These are phyloP conservation scores for Napeogenes sylphis DNA, from an alignment of 2,888 invertebrate genomes.

Conservation along the genomic window DNA sequence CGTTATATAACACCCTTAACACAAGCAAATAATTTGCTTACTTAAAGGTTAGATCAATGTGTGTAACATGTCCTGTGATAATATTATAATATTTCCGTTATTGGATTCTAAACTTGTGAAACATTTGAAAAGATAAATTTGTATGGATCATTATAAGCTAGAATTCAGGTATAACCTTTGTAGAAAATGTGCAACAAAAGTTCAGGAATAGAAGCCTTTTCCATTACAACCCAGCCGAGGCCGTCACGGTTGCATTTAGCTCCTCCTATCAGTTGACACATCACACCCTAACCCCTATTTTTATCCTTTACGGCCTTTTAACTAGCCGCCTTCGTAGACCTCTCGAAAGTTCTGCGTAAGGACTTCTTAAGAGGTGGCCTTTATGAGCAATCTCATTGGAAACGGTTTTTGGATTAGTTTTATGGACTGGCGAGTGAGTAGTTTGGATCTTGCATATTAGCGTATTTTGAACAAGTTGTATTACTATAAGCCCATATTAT, in stretches of 20 bases:
- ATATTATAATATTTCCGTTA: no score
- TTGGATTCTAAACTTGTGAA: no score
- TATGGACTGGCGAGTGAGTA: neutral
- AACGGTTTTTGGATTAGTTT: slow-evolving; percentile 13
- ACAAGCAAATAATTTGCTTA: no score
- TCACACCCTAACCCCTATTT: slow-evolving; percentile 24
- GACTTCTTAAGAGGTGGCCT: slow-evolving; percentile 13
- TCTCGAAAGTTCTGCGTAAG: slow-evolving; percentile 18
- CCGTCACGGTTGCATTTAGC: slow-evolving; percentile 28
- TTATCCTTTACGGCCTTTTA: slow-evolving; percentile 29
- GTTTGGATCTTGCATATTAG: neutral
- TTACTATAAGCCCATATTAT: no score
- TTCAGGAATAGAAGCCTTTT: slow-evolving; percentile 14
- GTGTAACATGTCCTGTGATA: no score
- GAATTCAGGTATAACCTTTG: no score
- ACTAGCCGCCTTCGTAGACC: slow-evolving; percentile 17
- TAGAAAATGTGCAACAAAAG: neutral
- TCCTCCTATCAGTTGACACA: slow-evolving; percentile 30
- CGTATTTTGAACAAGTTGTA: neutral
- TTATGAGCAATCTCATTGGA: slow-evolving; percentile 15
- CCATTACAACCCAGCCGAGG: slow-evolving; percentile 17
- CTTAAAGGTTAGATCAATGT: no score
- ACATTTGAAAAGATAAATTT: no score
- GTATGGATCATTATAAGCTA: no score
- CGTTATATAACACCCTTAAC: no score